Evolutionary conservation across 2,888 invertebrate species (phyloP).

Genomic region (Ormyrus pomaceus): DNA sequence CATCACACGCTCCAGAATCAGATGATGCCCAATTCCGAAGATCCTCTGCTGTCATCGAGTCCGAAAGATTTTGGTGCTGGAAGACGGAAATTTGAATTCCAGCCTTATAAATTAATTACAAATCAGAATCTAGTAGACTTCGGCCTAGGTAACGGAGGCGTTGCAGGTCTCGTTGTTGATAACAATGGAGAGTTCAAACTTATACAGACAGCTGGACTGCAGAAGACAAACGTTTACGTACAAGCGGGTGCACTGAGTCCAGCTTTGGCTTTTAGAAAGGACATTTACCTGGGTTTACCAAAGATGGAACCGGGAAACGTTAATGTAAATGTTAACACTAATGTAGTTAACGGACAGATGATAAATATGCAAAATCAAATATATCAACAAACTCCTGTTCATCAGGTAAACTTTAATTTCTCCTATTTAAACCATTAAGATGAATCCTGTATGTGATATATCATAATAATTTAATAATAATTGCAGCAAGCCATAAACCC

Average conservation of each 20-base stretch:
- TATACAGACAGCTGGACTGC: constrained; percentile 77
- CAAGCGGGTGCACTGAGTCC: constrained; percentile 70
- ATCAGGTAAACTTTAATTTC: constrained; percentile 58
- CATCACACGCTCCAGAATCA: constrained; percentile 82
- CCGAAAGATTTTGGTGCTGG: constrained; percentile 84
- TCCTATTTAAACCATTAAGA: neutral
- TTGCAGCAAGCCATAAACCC: constrained; percentile 70
- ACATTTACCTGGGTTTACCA: constrained; percentile 68
- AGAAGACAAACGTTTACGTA: constrained; percentile 73
- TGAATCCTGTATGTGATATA: neutral
- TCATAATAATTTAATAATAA: neutral
- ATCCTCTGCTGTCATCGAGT: constrained; percentile 88
- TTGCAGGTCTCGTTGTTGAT: constrained; percentile 80
- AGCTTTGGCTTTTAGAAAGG: constrained; percentile 71
- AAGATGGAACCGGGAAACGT: constrained; percentile 65
- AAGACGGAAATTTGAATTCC: constrained; percentile 78
- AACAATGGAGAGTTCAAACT: constrained; percentile 81
- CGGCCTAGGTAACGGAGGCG: constrained; percentile 77
- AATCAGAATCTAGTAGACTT: constrained; percentile 78
- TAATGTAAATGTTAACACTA: constrained; percentile 25
- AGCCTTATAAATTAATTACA: constrained; percentile 78
- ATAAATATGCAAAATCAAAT: constrained; percentile 67
- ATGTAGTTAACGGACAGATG: constrained; percentile 47
- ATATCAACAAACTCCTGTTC: constrained; percentile 66
- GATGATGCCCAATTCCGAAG: constrained; percentile 93